Conservation (phyloP, 1,140 invertebrate species). For the Mactra quadrangularis region DNA sequence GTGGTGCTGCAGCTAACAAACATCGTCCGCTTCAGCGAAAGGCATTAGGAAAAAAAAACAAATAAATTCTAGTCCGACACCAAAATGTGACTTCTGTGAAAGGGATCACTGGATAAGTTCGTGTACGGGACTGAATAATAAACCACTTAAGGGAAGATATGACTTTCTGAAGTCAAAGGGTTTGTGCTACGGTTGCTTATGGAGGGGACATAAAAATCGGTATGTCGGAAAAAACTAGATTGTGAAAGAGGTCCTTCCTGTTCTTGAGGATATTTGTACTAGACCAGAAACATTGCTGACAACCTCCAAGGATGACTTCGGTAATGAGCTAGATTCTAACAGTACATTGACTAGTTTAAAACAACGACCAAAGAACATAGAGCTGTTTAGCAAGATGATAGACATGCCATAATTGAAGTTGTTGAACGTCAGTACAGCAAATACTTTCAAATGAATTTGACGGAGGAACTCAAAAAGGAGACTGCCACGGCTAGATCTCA, state of each 20-base stretch:
- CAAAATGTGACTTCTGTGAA: background rate
- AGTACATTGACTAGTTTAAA: background rate
- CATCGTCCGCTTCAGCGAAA: background rate
- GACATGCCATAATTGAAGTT: background rate
- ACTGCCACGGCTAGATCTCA: background rate
- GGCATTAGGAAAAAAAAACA: background rate
- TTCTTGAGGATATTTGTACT: background rate
- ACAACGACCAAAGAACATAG: background rate
- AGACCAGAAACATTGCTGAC: background rate
- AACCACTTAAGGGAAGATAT: background rate
- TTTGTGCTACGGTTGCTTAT: background rate
- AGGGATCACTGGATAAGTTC: background rate
- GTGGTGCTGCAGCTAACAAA: conserved; percentile 9
- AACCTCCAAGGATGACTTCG: background rate
- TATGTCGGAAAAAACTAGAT: background rate
- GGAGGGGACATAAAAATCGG: background rate
- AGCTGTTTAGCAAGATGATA: conserved; percentile 1
- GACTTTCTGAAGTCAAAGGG: background rate
- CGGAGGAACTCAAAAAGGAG: conserved; percentile 13
- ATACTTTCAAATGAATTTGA: conserved; percentile 29
- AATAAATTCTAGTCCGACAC: background rate
- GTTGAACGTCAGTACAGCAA: conserved; percentile 38
- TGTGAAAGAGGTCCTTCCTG: conserved; percentile 36
- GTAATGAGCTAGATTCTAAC: background rate
- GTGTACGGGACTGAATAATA: background rate